Conservation (phyloP, 2,113 vertebrate species). For the Salminus brasiliensis region DNA sequence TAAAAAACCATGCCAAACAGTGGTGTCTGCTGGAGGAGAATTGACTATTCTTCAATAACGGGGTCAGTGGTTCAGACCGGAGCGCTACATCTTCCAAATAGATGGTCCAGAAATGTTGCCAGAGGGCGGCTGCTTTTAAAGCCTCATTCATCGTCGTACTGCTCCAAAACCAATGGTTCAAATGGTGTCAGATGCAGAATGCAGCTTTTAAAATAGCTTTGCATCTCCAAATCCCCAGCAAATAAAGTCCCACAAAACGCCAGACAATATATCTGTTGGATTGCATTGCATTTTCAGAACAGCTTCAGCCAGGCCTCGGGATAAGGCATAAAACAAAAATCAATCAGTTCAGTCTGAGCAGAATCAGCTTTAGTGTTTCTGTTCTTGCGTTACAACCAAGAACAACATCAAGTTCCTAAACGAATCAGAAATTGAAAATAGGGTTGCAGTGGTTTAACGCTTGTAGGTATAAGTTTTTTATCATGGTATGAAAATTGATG, state of each 20-base stretch:
- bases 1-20: not conserved
- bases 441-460: no score
- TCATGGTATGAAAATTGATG: no score
- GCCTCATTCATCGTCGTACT: constrained; percentile 35
- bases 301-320: no score
- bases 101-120: constrained; percentile 17
- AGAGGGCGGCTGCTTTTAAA: constrained; percentile 9
- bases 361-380: no score
- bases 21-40: not conserved
- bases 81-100: constrained; percentile 2
- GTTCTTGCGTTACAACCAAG: no score
- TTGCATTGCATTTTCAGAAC: not conserved
- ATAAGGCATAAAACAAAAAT: no score
- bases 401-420: no score
- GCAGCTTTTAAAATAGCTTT: constrained; percentile 16
- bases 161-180: constrained; percentile 22
- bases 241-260: constrained; percentile 9
- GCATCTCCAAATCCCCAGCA: not conserved
- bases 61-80: constrained; percentile 4
- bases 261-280: not conserved
- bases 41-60: constrained; percentile 17
- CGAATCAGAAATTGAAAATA: no score
- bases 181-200: constrained; percentile 5
- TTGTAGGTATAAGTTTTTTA: no score
- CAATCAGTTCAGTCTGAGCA: no score